Evolutionary conservation across 35 echinoderm and acorn worm species (phyloP).

Genomic region (Acanthaster planci): DNA sequence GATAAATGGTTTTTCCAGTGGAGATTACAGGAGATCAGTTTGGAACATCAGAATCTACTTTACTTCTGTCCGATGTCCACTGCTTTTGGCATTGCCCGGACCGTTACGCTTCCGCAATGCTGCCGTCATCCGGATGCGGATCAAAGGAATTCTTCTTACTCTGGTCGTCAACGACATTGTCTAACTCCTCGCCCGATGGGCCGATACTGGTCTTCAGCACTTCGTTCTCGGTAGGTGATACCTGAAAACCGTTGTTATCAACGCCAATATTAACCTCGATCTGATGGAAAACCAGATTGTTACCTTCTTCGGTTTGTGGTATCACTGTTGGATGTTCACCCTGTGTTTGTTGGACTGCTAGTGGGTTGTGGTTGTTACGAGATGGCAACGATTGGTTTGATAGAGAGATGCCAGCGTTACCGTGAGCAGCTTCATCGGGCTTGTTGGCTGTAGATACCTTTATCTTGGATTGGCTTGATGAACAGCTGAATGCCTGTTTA

Average conservation of each 20-base stretch:
- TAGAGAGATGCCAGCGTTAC: neutral
- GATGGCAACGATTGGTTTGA: neutral
- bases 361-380: neutral
- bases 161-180: neutral
- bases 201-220: neutral
- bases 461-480: neutral
- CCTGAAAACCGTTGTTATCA: neutral
- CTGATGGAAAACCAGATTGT: neutral
- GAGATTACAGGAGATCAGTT: no score
- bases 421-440: neutral
- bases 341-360: neutral
- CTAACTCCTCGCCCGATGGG: neutral
- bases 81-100: no score
- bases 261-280: neutral
- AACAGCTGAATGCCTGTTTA: slow-evolving; percentile 4
- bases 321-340: neutral
- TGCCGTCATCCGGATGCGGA: no score
- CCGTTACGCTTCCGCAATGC: no score
- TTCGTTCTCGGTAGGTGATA: neutral
- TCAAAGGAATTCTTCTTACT: neutral
- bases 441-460: neutral
- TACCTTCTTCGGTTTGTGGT: neutral
- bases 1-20: no score
- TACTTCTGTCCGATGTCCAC: no score
- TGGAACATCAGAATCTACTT: no score